Evolutionary conservation across 2,797 vertebrate genomes (phyloP).

Genomic region (Uromys caudimaculatus): DNA sequence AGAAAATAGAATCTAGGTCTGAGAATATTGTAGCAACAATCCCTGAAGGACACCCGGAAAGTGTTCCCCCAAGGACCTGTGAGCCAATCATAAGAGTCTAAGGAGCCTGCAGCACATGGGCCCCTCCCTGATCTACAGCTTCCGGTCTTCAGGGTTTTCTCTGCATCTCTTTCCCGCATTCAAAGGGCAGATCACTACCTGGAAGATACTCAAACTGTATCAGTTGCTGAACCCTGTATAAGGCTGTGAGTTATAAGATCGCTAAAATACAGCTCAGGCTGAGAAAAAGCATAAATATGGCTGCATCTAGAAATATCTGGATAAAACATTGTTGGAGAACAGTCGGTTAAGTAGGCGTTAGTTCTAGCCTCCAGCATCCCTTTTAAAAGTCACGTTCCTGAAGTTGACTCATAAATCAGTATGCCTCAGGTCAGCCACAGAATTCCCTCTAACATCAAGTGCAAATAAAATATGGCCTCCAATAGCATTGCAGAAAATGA

Average conservation of each 20-base stretch:
- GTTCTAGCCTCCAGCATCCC: background rate
- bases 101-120: background rate
- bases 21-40: background rate
- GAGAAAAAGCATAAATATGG: slow-evolving; percentile 23
- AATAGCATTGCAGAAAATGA: slow-evolving; percentile 9
- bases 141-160: background rate
- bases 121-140: background rate
- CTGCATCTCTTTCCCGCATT: background rate
- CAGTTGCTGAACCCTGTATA: background rate
- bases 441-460: background rate
- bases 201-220: slow-evolving; percentile 16
- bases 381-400: slow-evolving; percentile 17
- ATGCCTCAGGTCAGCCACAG: background rate
- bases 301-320: slow-evolving; percentile 14
- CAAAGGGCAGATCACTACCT: background rate
- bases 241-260: slow-evolving; percentile 20
- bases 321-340: slow-evolving; percentile 38
- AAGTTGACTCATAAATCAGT: background rate
- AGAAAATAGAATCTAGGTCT: background rate
- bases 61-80: background rate
- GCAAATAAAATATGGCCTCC: background rate
- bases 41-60: background rate
- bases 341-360: background rate
- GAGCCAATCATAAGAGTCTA: background rate
- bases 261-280: background rate